Evolutionary conservation across 35 echinoderm and acorn worm genomes (phyloP).

Genomic region (Lytechinus variegatus): DNA sequence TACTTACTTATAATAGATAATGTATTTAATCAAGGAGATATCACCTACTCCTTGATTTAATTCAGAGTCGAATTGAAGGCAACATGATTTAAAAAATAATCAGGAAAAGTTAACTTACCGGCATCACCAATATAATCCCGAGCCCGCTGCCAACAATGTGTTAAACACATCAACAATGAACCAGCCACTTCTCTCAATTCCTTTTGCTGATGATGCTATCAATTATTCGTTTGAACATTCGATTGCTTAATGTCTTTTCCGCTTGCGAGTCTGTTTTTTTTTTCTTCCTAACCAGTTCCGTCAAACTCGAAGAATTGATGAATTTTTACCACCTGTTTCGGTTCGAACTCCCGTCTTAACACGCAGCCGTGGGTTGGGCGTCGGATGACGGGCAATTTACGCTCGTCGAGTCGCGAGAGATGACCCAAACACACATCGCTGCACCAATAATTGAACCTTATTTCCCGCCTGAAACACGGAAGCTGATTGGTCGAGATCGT

Average conservation of each 20-base stretch:
- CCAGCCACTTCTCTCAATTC: neutral
- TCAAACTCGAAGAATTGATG: neutral
- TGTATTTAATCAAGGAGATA: no score
- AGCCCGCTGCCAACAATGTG: neutral
- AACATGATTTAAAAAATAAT: neutral
- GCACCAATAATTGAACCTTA: neutral
- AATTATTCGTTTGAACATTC: slow-evolving; percentile 5
- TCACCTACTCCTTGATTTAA: no score
- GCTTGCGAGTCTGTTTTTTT: neutral
- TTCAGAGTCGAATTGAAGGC: neutral
- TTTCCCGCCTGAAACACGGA: neutral
- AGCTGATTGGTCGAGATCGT: neutral
- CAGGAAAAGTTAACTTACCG: neutral
- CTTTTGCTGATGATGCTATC: slow-evolving; percentile 17
- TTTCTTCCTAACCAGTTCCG: neutral
- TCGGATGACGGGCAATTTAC: neutral
- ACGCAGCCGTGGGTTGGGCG: neutral
- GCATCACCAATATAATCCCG: neutral
- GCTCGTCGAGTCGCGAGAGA: neutral
- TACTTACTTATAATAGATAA: no score
- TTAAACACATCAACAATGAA: neutral
- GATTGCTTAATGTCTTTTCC: slow-evolving; percentile 19
- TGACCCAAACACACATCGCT: neutral
- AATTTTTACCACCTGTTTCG: neutral
- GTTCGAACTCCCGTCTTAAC: neutral